Base-by-base conservation (phyloP, 2,888 invertebrate species). In the Octodonta nipae region DNA sequence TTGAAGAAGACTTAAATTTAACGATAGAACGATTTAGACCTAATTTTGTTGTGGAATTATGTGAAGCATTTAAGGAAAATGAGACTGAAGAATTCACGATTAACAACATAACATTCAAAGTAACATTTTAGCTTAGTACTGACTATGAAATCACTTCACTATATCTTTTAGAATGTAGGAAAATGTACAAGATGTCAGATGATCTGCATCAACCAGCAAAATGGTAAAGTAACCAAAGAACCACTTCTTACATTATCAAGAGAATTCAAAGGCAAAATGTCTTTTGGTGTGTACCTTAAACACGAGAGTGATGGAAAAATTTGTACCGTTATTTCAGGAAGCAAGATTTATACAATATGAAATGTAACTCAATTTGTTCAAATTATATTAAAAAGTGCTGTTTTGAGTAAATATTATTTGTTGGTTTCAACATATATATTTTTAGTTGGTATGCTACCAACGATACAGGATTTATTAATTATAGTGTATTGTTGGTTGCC, bases 111-210 rank as follows among this genome's bases (percentile, higher is more conserved):
- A 52, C 60, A 33, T 80, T 84, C 51, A 65, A 71, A 67, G 86
- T 81, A 64, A 36, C 10, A 3, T 22, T 22, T 2, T 2, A 10
- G 3, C 11, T 4, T 4, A 10, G 22, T n/a, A n/a, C n/a, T n/a
- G n/a, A n/a, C n/a, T n/a, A n/a, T n/a, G n/a, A n/a, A n/a, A n/a
- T n/a, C n/a, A n/a, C n/a, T n/a, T n/a, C n/a, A n/a, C n/a, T n/a
- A n/a, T n/a, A n/a, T n/a, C 13, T 41, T 66, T 32, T 63, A 85
- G 78, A 75, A 77, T 31, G 75, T 78, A 44, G 86, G 85, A 1
- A 73, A 73, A 25, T 95, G 93, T 53, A 78, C 77, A 1, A 73
- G 95, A 33, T 96, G 95, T 56, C 88, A 91, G 61, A 93, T 95
- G 86, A 82, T 96, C 36, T 92, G 93, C 56, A 81, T 93, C 38